Percentiles rank a stretch among this genome's conserved stretches.
Conservation (phyloP, 2,113 vertebrate species). For the Arothron firmamentum region DNA sequence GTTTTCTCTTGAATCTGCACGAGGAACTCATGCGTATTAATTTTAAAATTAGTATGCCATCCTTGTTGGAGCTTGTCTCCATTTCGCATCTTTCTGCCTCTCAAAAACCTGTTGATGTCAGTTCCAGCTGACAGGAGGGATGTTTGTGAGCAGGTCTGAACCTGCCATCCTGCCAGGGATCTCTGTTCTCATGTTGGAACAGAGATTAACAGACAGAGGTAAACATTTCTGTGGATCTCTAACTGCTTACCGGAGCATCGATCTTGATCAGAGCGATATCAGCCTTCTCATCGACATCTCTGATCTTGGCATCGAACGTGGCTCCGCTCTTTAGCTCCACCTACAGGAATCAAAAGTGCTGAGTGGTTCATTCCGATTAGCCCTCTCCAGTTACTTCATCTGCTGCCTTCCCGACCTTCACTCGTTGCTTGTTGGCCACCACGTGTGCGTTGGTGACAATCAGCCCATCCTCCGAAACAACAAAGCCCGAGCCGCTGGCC, state of each 20-base stretch:
- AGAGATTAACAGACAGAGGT: too few relatives aligned
- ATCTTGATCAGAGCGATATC: slow-evolving; percentile 98
- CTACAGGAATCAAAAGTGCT: slow-evolving; percentile 19
- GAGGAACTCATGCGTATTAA: too few relatives aligned
- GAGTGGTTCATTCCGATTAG: neutral
- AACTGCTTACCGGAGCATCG: slow-evolving; percentile 80
- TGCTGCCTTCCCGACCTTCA: slow-evolving; percentile 68
- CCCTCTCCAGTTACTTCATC: neutral
- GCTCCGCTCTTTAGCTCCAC: slow-evolving; percentile 92
- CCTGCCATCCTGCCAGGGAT: neutral
- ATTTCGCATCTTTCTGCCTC: neutral
- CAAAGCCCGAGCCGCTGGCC: slow-evolving; percentile 92
- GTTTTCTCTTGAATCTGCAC: too few relatives aligned
- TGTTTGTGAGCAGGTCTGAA: slow-evolving; percentile 12
- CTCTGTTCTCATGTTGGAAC: too few relatives aligned
- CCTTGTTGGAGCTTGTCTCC: neutral
- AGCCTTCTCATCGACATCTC: slow-evolving; percentile 93
- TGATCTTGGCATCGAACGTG: slow-evolving; percentile 90
- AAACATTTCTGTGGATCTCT: neutral
- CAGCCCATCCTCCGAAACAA: slow-evolving; percentile 94
- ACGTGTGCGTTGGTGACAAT: slow-evolving; percentile 98
- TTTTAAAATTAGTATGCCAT: too few relatives aligned
- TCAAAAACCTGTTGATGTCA: slow-evolving; percentile 1
- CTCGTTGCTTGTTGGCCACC: slow-evolving; percentile 92
- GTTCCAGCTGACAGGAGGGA: slow-evolving; percentile 11